These are phyloP conservation scores for Sussaba pulchella DNA, from an alignment of 2,888 invertebrate genomes.

Conservation along the genomic window DNA sequence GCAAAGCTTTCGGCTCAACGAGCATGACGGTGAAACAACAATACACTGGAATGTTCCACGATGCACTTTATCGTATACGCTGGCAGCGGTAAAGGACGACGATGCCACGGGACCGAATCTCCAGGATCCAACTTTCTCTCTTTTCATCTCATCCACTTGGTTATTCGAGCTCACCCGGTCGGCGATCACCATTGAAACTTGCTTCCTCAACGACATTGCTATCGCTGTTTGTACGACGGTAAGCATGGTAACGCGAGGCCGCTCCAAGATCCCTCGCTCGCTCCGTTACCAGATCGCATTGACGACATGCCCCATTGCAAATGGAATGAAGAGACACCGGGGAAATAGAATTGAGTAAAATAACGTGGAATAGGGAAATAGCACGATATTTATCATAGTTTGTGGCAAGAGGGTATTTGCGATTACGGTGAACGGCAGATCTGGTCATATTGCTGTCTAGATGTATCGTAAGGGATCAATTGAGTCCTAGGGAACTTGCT, in stretches of 20 bases:
- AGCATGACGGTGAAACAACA: slow-evolving; percentile 55
- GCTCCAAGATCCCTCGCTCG: not conserved
- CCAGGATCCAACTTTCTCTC: slow-evolving; percentile 36
- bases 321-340: slow-evolving; percentile 17
- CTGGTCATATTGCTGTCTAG: not conserved
- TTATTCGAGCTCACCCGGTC: slow-evolving; percentile 32
- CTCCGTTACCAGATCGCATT: slow-evolving; percentile 19
- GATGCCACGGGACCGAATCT: slow-evolving; percentile 22
- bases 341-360: not conserved
- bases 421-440: not conserved
- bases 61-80: not conserved
- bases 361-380: not conserved
- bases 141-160: slow-evolving; percentile 38
- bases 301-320: slow-evolving; percentile 32
- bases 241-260: not conserved
- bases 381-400: not conserved
- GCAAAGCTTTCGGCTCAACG: slow-evolving; percentile 47
- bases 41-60: slow-evolving; percentile 10
- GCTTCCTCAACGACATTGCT: slow-evolving; percentile 17
- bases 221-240: not conserved
- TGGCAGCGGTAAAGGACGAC: slow-evolving; percentile 13
- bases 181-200: slow-evolving; percentile 27
- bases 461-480: not conserved
- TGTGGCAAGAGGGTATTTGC: not conserved
- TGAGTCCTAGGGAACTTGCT: not conserved